These are phyloP conservation scores for Coleophora deauratella DNA, from an alignment of 2,888 invertebrate genomes.

Conservation along the genomic window DNA sequence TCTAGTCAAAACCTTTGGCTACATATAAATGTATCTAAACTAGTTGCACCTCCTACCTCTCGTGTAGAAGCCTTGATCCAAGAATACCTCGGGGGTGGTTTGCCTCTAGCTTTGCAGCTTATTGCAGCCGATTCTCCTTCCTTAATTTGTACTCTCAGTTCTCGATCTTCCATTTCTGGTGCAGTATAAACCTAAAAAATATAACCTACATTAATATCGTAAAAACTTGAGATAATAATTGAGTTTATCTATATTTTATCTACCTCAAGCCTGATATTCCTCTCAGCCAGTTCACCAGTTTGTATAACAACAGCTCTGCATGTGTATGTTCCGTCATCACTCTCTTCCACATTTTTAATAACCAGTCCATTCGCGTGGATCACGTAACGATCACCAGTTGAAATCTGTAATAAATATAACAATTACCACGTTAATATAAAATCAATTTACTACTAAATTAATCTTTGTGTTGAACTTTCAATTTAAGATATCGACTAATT, in stretches of 20 bases:
- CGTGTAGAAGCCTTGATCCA: conserved; percentile 87
- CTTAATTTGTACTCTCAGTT: conserved; percentile 77
- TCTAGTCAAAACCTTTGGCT: not conserved
- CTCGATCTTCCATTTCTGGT: conserved; percentile 80
- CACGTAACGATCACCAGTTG: conserved; percentile 81
- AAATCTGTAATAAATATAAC: conserved; percentile 60
- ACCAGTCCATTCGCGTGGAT: conserved; percentile 83
- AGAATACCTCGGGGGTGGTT: conserved; percentile 86
- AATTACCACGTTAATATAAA: not conserved
- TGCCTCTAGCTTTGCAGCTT: conserved; percentile 85
- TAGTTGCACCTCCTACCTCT: conserved; percentile 42
- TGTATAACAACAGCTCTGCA: conserved; percentile 89
- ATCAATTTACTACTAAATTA: too few species aligned
- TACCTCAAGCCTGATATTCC: conserved; percentile 87
- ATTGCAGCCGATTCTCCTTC: conserved; percentile 87
- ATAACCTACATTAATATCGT: not conserved
- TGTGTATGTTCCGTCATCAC: conserved; percentile 90
- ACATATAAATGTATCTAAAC: not conserved
- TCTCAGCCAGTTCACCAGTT: conserved; percentile 85
- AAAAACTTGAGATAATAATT: too few species aligned
- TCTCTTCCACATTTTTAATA: conserved; percentile 84
- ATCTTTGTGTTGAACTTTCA: too few species aligned
- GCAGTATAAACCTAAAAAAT: conserved; percentile 78
- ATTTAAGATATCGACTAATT: too few species aligned
- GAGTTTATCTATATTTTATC: too few species aligned